phyloP scores from a whole-genome alignment of 2,888 invertebrate genomes.

The Eretmocerus hayati region DNA sequence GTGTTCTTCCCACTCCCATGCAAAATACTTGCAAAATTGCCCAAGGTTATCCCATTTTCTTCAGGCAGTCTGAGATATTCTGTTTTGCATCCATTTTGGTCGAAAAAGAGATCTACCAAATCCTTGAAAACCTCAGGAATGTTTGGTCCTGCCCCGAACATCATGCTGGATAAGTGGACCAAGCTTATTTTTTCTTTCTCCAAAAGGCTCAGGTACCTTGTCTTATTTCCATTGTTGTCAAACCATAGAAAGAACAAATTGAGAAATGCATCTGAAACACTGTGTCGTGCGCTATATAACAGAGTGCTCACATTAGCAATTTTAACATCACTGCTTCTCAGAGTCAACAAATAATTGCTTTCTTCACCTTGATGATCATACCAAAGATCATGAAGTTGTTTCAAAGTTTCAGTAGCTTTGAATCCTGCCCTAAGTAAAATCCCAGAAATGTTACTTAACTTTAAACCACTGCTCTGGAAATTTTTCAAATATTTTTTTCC shows the following conservation, averaged over 20 bases:
- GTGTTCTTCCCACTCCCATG: background rate
- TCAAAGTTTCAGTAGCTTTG: background rate
- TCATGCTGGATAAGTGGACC: background rate
- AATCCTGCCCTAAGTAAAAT: background rate
- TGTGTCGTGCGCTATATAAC: background rate
- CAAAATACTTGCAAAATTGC: background rate
- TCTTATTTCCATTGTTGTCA: background rate
- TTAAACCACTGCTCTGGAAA: background rate
- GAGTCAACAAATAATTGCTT: background rate
- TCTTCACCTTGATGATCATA: background rate
- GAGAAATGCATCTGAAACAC: background rate
- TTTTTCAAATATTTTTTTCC: slow-evolving; percentile 2
- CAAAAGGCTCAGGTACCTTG: background rate
- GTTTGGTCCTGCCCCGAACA: background rate
- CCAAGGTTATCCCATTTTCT: background rate
- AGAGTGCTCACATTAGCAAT: background rate
- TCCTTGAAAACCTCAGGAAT: background rate
- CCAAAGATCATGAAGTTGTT: background rate
- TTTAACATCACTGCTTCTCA: background rate
- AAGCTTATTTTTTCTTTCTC: background rate
- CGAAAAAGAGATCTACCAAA: slow-evolving; percentile 3
- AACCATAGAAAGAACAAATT: slow-evolving; percentile 1
- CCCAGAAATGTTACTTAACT: background rate
- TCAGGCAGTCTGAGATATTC: background rate
- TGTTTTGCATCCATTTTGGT: slow-evolving; percentile 3